Evolutionary conservation across 2,888 invertebrate species (phyloP), one percentile per base, ranked within the genome.

Genomic region (Leptodirus hochenwartii): DNA sequence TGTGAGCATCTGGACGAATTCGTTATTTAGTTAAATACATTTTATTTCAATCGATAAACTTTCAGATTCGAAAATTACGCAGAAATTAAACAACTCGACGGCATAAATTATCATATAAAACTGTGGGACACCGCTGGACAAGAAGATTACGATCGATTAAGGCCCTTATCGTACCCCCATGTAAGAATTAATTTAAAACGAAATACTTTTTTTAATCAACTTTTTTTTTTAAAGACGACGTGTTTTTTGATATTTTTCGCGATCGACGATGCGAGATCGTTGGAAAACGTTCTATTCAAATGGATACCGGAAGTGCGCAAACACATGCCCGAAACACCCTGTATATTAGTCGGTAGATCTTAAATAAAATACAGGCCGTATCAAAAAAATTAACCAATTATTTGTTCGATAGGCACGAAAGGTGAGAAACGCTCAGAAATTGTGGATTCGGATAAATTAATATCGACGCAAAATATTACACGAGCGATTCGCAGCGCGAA

Each of bases 41-140:
- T n/a, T n/a, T n/a, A n/a, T n/a, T n/a, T n/a, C n/a, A n/a, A n/a
- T n/a, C 22, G 14, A 12, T 8, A 25, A 2, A 11, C 10, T 30
- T 26, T 25, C 51, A 82, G 81, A 41, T 90, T 88, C 48, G 88
- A 90, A 54, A 87, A 88, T 57, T 82, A 80, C 54, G 74, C 80
- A 13, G 79, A 78, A 40, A 71, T 66, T 43, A 70, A 82, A 41
- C 65, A 58, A 4, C 74, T 85, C n/a, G 84, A 85, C 45, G 78
- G 69, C n/a, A 67, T 74, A 39, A 69, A 74, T 42, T 79, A 78
- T 44, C 74, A 76, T 50, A 69, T 84, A 59, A 78, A 80, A 22
- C 56, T 88, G 15, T 88, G 88, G 88, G 88, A 88, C 50, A 88
- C 87, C 12, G 87, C 87, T 13, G 81, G 82, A 2, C 88, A 88